Evolutionary conservation across 2,797 vertebrate species (phyloP), one percentile per base, ranked within the genome.

Genomic region (Sebastes paucispinis): DNA sequence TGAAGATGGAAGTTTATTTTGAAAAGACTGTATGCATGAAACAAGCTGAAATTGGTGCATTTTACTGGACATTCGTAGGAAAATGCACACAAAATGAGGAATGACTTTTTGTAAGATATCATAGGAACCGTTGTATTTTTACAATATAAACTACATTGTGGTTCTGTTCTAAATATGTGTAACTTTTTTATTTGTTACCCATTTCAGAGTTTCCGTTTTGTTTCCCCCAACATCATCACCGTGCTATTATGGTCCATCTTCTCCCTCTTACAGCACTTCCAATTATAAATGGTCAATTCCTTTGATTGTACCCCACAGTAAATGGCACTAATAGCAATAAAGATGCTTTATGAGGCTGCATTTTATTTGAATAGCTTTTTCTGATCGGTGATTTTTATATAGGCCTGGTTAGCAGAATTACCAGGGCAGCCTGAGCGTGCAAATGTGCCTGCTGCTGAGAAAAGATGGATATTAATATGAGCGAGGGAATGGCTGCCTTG

Each of bases 361-460:
- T 78, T 87, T 84, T 75, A 88, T 71, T 77, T 76, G n/a, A 89
- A 84, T 72, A 69, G 81, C 73, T 68, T 78, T 85, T 84, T 82
- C 69, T 87, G 77, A 90, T 83, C 25, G 31, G 54, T 80, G 64
- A 72, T 80, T 90, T 84, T 88, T 79, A 84, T 85, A 79, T 58
- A 6, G 54, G 52, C 68, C 63, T 62, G 43, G 58, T 84, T 77
- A 36, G 72, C 55, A 25, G 69, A 79, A 81, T 87, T 65, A 77
- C 64, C 47, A 34, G 55, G 29, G 69, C 36, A 16, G 80, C 24
- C 31, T 20, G 52, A 27, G 36, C 70, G 72, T 80, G 83, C 43
- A 77, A 67, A 81, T 75, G 4, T 58, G 69, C 65, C 70, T 54
- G 68, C 73, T 76, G 71, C 85, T 75, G 73, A 68, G 67, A 59